Base-by-base conservation (phyloP, 2,113 vertebrate species). In the Ceyx melanurus region DNA sequence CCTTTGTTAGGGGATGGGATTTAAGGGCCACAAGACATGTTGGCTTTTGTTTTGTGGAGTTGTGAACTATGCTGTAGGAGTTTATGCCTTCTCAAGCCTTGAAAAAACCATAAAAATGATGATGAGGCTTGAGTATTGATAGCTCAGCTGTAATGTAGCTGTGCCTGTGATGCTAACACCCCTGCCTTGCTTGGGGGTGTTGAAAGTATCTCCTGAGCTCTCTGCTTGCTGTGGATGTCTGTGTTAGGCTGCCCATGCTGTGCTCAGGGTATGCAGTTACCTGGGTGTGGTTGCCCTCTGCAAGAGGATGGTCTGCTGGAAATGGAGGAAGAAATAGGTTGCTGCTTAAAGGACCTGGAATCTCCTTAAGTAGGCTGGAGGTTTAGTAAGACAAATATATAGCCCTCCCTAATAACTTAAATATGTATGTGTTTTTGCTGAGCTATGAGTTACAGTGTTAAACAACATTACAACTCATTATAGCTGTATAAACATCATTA, bases 211-310 rank as follows among this genome's bases (percentile, higher is more conserved):
- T 82, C 62, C 10, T 1, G 9, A 12, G 42, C 5, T 6, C 2
- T 10, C 18, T 20, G 23, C 19, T 57, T 45, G 21, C 23, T 53
- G 61, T 15, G 20, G 25, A 26, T 11, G 18, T 13, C 14, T 25
- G 14, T 31, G 25, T 37, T 15, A 56, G 50, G 20, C 50, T 33
- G 60, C 46, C 14, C 3, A 4, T 19, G 43, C 51, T 53, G 48
- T 25, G n/a, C 20, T 8, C 29, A 23, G 28, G 33, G 5, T 0
- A 2, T 20, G 23, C 3, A 15, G 46, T 22, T 6, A 13, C 3
- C 48, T 5, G 13, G 4, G 17, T 54, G 11, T 4, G 7, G 33
- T 33, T 25, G 43, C 19, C 25, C 20, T 56, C 57, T 72, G 33
- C 17, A 45, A 53, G 28, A 2, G 12, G 26, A 4, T 28, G 15